phyloP scores from a whole-genome alignment of 2,797 vertebrate species.

The Sciaenops ocellatus region DNA sequence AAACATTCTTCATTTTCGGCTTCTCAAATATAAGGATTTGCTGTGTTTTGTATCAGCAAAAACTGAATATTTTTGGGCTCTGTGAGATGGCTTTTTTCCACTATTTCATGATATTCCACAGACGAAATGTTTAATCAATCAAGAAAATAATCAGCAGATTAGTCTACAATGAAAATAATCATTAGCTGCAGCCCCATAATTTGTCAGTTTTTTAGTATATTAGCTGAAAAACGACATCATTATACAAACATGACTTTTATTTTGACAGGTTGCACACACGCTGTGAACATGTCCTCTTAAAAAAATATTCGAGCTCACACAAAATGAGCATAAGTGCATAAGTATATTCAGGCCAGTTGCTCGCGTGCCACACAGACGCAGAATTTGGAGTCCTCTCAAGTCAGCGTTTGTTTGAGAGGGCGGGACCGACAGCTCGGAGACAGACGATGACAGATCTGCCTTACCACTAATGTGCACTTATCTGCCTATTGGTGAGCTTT shows the following conservation, averaged over 20 bases:
- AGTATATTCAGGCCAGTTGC: slow-evolving; percentile 31
- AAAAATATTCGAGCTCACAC: slow-evolving; percentile 21
- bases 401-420: slow-evolving; percentile 61
- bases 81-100: not conserved
- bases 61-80: not conserved
- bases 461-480: slow-evolving; percentile 84
- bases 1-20: not conserved
- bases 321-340: slow-evolving; percentile 10
- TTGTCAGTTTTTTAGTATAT: not conserved
- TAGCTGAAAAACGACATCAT: not conserved
- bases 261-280: slow-evolving; percentile 35
- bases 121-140: not conserved
- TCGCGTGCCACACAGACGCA: slow-evolving; percentile 35
- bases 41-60: not conserved
- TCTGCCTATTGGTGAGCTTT: slow-evolving; percentile 83
- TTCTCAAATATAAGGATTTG: not conserved
- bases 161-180: not conserved
- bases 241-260: slow-evolving; percentile 23
- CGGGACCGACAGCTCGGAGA: slow-evolving; percentile 52
- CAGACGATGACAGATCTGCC: slow-evolving; percentile 81
- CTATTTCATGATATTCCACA: not conserved
- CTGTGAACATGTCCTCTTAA: slow-evolving; percentile 32
- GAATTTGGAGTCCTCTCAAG: slow-evolving; percentile 65
- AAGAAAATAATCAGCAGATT: not conserved
- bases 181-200: not conserved